A percentile compares a stretch with the other conserved stretches of the same genome.
Evolutionary conservation across 2,888 invertebrate genomes (phyloP).

Genomic region (Uropetala carovei): DNA sequence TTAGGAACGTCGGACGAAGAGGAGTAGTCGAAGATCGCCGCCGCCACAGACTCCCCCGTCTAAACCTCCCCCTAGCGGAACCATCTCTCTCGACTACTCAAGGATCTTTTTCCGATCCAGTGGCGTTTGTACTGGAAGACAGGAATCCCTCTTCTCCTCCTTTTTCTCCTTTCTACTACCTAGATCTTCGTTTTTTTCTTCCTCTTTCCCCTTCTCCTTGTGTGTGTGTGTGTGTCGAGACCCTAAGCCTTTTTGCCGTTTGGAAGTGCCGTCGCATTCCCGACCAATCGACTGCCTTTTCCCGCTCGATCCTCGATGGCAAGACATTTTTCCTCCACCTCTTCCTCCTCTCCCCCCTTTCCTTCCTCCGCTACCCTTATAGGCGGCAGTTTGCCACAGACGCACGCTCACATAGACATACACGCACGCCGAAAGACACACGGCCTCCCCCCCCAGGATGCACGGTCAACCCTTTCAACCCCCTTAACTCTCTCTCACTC

Average conservation of each 20-base stretch:
- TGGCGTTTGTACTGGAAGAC: conserved; percentile 52
- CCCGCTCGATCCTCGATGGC: no score
- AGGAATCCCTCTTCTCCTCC: conserved; percentile 30
- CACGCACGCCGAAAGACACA: background rate
- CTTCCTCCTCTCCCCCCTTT: background rate
- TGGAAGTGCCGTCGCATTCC: conserved; percentile 10
- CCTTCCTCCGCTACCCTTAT: background rate
- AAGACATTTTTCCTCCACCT: conserved; percentile 18
- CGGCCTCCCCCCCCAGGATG: background rate
- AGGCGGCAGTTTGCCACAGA: background rate
- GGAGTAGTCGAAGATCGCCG: background rate
- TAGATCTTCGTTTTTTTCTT: conserved; percentile 20
- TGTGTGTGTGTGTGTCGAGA: background rate
- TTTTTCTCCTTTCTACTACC: conserved; percentile 20
- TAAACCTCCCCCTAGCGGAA: background rate
- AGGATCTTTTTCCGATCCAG: conserved; percentile 48
- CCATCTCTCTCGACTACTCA: conserved; percentile 10
- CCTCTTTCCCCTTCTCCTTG: background rate
- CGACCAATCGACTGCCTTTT: conserved; percentile 40
- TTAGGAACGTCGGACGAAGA: background rate
- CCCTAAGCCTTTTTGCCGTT: conserved; percentile 20
- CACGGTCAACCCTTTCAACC: conserved; percentile 27
- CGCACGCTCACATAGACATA: background rate
- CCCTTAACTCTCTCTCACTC: background rate
- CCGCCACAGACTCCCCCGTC: background rate